A percentile compares a stretch with the other conserved stretches of the same genome.
Conservation (phyloP, 2,888 invertebrate species). For the Ectemnius continuus region DNA sequence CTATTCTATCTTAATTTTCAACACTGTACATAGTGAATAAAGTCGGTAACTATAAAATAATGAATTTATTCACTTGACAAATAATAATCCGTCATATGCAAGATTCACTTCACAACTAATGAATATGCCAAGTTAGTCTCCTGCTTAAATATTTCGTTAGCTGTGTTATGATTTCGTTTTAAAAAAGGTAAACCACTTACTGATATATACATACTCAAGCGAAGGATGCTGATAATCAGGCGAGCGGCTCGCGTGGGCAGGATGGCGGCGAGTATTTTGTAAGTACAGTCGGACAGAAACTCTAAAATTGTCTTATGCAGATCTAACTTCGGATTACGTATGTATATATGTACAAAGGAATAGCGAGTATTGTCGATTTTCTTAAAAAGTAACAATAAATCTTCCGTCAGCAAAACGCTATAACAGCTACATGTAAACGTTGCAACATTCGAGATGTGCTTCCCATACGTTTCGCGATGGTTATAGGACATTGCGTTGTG, state of each 20-base stretch:
- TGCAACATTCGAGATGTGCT: constrained; percentile 20
- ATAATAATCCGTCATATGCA: constrained; percentile 65
- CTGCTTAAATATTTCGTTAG: constrained; percentile 56
- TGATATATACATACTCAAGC: constrained; percentile 63
- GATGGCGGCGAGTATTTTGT: constrained; percentile 36
- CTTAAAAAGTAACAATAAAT: constrained; percentile 58
- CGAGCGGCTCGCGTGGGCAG: constrained; percentile 36
- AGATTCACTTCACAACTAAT: constrained; percentile 63
- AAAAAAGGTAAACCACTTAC: constrained; percentile 57
- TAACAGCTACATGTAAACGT: constrained; percentile 30
- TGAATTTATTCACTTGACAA: constrained; percentile 68
- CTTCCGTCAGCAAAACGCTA: constrained; percentile 34
- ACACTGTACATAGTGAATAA: constrained; percentile 1
- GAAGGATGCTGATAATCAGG: constrained; percentile 49
- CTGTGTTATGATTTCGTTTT: constrained; percentile 39
- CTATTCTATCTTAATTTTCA: not conserved
- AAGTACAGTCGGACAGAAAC: constrained; percentile 47
- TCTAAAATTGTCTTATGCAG: constrained; percentile 39
- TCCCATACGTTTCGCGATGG: constrained; percentile 39
- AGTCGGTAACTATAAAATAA: constrained; percentile 62
- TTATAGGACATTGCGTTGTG: constrained; percentile 7
- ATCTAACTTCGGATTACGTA: constrained; percentile 49
- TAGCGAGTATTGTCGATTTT: constrained; percentile 72
- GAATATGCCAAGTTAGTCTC: constrained; percentile 62
- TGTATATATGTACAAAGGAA: constrained; percentile 64